Evolutionary conservation across 2,797 vertebrate species (phyloP), one percentile per base, ranked within the genome.

Genomic region (Ispidina picta): DNA sequence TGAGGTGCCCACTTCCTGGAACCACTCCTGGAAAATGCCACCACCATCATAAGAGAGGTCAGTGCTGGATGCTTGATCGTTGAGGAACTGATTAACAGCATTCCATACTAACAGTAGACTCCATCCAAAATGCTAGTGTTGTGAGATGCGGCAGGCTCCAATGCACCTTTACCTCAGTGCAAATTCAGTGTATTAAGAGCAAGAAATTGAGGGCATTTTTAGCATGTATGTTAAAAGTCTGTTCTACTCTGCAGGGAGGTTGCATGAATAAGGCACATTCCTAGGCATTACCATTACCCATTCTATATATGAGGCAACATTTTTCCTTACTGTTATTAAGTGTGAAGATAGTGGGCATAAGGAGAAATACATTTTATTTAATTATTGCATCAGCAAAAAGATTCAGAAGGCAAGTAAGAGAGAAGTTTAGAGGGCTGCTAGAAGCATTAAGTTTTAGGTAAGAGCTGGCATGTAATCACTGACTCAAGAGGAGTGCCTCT

Each of bases 1-100:
- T 99, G 99, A 35, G 99, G 99, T 10, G 98, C 98, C 82, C 98
- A 98, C 95, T 99, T 99, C 95, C 99, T 98, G 93, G 98, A 97
- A n/a, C 99, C 99, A 10, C 77, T 97, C 97, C 99, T 99, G 92
- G 78, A 96, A 96, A 79, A 84, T 44, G 48, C 63, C 76, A 91
- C 56, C 49, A 69, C 22, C 52, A 58, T 31, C 31, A 2, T n/a
- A 7, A 69, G 21, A 63, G 35, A 92, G 41, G 56, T 76, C 52
- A 82, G 52, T 72, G 33, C 26, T 31, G 33, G 9, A 15, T 43
- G 31, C 56, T 84, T 60, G 52, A 41, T 62, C 29, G 55, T 0
- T 64, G 46, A 48, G 54, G 29, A 78, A 23, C 4, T 85, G 64
- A 89, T 69, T 9, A 52, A 25, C 23, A 55, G 64, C 39, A 49